A percentile compares a stretch with the other conserved stretches of the same genome.
Evolutionary conservation across 2,888 invertebrate species (phyloP).

Genomic region (Drosophila tripunctata): DNA sequence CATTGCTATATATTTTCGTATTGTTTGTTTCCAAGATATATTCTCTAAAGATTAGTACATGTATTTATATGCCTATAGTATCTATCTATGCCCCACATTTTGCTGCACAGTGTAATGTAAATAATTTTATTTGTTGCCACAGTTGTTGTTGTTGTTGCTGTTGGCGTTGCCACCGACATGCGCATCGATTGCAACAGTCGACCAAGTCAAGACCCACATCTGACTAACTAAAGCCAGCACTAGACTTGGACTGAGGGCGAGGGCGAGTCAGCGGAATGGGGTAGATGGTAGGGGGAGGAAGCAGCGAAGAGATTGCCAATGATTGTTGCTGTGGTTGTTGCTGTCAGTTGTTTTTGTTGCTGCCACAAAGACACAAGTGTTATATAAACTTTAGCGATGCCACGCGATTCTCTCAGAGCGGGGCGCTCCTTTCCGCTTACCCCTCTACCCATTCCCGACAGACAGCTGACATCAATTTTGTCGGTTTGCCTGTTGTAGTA

Average conservation of each 20-base stretch:
- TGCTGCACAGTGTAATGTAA: constrained; percentile 52
- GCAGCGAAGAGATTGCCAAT: constrained; percentile 5
- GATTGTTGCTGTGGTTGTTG: constrained; percentile 22
- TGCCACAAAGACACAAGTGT: constrained; percentile 57
- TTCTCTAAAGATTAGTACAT: too few relatives aligned
- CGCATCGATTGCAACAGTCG: constrained; percentile 66
- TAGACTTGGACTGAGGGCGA: neutral
- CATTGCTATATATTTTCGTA: neutral
- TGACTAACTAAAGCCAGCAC: neutral
- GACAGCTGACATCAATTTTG: constrained; percentile 30
- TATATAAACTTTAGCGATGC: constrained; percentile 74
- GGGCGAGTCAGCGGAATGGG: neutral
- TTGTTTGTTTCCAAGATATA: too few relatives aligned
- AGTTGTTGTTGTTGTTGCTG: too few relatives aligned
- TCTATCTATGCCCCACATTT: neutral
- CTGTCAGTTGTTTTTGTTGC: constrained; percentile 24
- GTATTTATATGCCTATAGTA: too few relatives aligned
- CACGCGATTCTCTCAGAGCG: constrained; percentile 69
- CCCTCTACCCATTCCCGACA: neutral
- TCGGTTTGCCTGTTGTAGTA: constrained; percentile 10
- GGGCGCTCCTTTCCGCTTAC: neutral
- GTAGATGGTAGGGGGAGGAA: neutral
- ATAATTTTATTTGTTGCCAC: constrained; percentile 43
- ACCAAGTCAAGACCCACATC: constrained; percentile 36
- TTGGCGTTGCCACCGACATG: constrained; percentile 40